Evolutionary conservation across 1,140 invertebrate genomes (phyloP).

Genomic region (Drosophila azteca): DNA sequence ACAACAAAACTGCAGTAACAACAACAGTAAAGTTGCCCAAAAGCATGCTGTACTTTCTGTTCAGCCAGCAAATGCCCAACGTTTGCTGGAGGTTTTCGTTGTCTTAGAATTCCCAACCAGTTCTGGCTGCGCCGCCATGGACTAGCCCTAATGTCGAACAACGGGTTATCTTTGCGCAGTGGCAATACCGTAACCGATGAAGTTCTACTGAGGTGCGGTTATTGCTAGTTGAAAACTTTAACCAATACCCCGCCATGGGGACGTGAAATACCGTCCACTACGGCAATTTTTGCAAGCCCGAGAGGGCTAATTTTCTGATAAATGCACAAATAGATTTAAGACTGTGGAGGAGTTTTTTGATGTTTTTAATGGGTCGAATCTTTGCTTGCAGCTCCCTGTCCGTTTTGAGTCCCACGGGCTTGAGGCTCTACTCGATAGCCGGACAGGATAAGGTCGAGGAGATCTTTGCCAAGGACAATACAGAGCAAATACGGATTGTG

Average conservation of each 20-base stretch:
- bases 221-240: conserved; percentile 81
- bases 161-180: conserved; percentile 84
- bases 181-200: conserved; percentile 78
- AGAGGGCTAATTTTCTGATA: conserved; percentile 78
- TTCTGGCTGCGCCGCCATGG: conserved; percentile 35
- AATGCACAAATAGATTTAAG: conserved; percentile 14
- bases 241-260: conserved; percentile 86
- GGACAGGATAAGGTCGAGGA: conserved; percentile 79
- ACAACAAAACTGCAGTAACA: conserved; percentile 10
- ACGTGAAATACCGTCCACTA: conserved; percentile 95
- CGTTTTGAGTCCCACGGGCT: conserved; percentile 63
- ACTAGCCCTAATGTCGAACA: background rate
- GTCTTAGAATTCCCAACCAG: conserved; percentile 68
- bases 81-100: conserved; percentile 12
- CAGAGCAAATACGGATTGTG: conserved; percentile 78
- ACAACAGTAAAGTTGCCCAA: conserved; percentile 31
- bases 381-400: conserved; percentile 60
- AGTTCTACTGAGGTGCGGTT: conserved; percentile 75
- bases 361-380: too few relatives aligned
- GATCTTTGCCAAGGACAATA: conserved; percentile 80
- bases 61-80: conserved; percentile 4
- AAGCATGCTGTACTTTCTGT: conserved; percentile 52
- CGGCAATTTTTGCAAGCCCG: conserved; percentile 93
- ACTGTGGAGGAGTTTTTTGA: too few relatives aligned
- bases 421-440: conserved; percentile 73